Evolutionary conservation across 1,140 invertebrate genomes (phyloP), one percentile per base, ranked within the genome.

Genomic region (Lanistes nyassanus): DNA sequence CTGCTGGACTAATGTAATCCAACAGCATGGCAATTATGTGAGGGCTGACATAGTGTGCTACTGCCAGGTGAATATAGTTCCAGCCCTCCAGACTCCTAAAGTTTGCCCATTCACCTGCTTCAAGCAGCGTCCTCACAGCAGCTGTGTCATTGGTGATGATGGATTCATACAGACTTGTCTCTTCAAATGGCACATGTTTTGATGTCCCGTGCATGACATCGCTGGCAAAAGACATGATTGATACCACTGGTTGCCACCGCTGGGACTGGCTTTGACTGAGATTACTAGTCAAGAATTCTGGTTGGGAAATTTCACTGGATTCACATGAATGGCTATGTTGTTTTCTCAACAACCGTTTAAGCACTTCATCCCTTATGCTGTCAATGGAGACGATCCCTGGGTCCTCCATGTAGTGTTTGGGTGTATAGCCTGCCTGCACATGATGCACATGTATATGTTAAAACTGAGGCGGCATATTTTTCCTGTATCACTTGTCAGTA

Each of bases 11-110:
- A 7, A 77, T 42, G 21, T 62, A 29, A 23, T 36, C 31, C 16
- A 77, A 23, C 23, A 77, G 66, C 11, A 68, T 64, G 4, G 39
- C 11, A 23, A 77, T n/a, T 11, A 77, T 73, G 0, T 42, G 47
- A 1, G 37, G 42, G 26, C 69, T 67, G 39, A 71, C 65, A 55
- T 65, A 58, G 37, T 74, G 71, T 6, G 65, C 42, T n/a, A 77
- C 76, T 16, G 76, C 76, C 62, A 74, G 65, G 55, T 77, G 76
- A n/a, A 77, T 64, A 39, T 77, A 77, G 55, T 55, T 77, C 71
- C 71, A 74, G 9, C 76, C 76, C 66, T 77, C 76, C 36, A 77
- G 23, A 67, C 66, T 77, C 37, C 66, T 62, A 13, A 19, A 37
- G 26, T 37, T 55, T 0, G 65, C 47, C 21, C 60, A 42, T 11